These are phyloP conservation scores for Acrobasis suavella DNA, from an alignment of 2,888 invertebrate species.

Conservation along the genomic window DNA sequence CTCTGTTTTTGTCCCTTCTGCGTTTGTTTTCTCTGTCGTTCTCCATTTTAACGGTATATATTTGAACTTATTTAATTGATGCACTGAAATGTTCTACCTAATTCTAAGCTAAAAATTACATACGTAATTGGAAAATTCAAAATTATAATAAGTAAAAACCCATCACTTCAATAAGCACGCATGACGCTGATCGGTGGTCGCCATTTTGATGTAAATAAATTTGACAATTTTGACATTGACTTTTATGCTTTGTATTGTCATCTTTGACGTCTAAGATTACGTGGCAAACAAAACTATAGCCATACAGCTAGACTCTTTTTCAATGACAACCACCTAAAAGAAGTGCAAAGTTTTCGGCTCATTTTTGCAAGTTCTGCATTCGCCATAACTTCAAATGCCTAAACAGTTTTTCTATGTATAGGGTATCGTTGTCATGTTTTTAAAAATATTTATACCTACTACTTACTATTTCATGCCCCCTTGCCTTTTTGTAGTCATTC, in stretches of 20 bases:
- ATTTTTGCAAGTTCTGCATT: not conserved
- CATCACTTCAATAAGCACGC: not conserved
- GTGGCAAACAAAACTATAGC: not conserved
- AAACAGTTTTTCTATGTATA: too few species aligned
- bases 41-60: constrained; percentile 52
- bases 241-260: not conserved
- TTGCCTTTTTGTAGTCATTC: too few species aligned
- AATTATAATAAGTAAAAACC: not conserved
- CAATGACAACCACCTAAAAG: not conserved
- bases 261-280: not conserved
- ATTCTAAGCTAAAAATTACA: not conserved
- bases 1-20: constrained; percentile 56
- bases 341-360: not conserved
- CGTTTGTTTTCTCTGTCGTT: constrained; percentile 55
- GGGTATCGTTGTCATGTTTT: too few species aligned
- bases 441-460: too few species aligned
- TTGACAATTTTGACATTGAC: not conserved
- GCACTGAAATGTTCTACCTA: not conserved
- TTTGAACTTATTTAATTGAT: not conserved
- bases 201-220: not conserved
- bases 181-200: not conserved
- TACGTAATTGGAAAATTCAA: not conserved
- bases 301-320: not conserved
- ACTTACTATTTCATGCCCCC: too few species aligned
- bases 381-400: too few species aligned